Conservation (phyloP, 2,113 vertebrate species). For the Lates calcarifer region DNA sequence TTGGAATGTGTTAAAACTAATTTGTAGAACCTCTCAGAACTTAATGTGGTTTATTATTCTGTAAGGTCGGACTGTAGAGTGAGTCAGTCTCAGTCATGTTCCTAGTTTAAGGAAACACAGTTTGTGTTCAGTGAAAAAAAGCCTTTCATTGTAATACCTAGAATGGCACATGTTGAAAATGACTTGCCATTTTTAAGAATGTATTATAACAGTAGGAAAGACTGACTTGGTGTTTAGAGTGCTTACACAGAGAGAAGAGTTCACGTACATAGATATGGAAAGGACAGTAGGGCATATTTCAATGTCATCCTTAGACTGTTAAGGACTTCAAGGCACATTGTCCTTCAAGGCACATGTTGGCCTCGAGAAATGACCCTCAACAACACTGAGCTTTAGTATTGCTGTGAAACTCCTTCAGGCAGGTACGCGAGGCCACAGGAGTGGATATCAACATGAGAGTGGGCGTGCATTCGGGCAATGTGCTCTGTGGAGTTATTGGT, state of each 20-base stretch:
- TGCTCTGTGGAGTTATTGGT: conserved; percentile 97
- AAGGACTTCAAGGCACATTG: not conserved
- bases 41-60: not conserved
- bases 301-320: not conserved
- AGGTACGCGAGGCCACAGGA: conserved; percentile 95
- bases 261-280: not conserved
- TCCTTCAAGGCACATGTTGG: not conserved
- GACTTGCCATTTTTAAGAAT: not conserved
- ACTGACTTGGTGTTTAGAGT: not conserved
- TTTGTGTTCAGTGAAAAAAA: not conserved
- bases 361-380: not conserved
- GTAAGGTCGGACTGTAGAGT: not conserved
- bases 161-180: not conserved
- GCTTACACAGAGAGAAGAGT: not conserved
- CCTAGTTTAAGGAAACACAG: not conserved
- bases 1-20: not conserved
- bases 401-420: conserved; percentile 79
- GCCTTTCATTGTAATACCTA: not conserved
- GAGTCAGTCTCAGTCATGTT: not conserved
- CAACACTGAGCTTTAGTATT: not conserved
- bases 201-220: not conserved
- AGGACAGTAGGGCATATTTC: not conserved
- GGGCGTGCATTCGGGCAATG: conserved; percentile 96
- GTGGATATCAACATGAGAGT: conserved; percentile 99
- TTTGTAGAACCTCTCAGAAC: not conserved